Base-by-base conservation (phyloP, 2,888 invertebrate species). In the Drosophila sordidapex region DNA sequence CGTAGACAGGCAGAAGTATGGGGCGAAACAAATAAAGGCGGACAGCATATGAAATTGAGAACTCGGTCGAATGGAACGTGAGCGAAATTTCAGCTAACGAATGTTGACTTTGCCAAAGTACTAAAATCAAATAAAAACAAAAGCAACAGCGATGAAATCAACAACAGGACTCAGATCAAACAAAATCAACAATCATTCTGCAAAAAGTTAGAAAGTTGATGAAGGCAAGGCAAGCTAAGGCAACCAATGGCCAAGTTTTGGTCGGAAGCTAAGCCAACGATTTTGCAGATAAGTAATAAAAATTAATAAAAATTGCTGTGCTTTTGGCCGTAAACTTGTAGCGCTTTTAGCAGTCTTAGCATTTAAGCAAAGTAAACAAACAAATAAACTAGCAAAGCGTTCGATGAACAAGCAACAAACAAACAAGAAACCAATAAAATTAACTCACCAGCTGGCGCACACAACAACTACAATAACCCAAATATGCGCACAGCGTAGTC, bases 31-130 rank as follows among this genome's bases (percentile, higher is more conserved):
- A 83, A 89, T 74, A 82, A 69, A 52, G 51, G 52, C 63, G 56
- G 62, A 49, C 49, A 63, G 49, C 61, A 56, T 51, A 79, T 83
- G 83, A 86, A 84, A 86, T 81, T 68, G 79, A 88, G 87, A 88
- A 65, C 65, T 78, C 72, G 76, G 63, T 81, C 70, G 80, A 79
- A 81, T 76, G 68, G 76, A 83, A 85, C 87, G 84, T 85, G 87
- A 85, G 89, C 70, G 76, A 85, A 85, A 82, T 87, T 89, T 89
- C 69, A 74, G 82, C 84, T 85, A 89, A 85, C 89, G 87, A 85
- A 85, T 85, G 89, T 87, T 89, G 89, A 85, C 89, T 87, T 83
- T 87, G 61, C 70, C 80, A 77, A 67, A 83, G 84, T 79, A 87
- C 89, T 83, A 81, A 85, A 89, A 89, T 83, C 84, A 89, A 89